Percentiles rank a stretch among this genome's conserved stretches.
These are phyloP conservation scores for Agapostemon virescens DNA, from an alignment of 2,888 invertebrate species.

Conservation along the genomic window DNA sequence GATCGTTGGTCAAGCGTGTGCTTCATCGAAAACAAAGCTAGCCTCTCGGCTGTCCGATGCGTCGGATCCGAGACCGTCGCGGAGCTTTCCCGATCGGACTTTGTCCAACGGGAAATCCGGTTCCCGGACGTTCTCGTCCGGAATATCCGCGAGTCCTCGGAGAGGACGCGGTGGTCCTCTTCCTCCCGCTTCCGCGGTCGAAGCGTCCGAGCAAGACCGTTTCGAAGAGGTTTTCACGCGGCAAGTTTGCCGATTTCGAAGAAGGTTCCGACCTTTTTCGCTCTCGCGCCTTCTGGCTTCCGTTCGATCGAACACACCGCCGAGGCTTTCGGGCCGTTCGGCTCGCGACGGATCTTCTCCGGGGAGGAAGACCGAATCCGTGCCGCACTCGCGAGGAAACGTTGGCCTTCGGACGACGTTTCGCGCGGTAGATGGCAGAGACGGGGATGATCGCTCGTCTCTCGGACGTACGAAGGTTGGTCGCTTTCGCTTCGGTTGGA, in stretches of 20 bases:
- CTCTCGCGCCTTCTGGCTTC: neutral
- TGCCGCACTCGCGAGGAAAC: neutral
- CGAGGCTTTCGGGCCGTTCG: neutral
- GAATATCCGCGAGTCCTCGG: neutral
- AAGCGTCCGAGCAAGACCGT: neutral
- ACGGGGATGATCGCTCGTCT: too few species aligned
- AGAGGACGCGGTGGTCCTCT: neutral
- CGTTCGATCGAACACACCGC: neutral
- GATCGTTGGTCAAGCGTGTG: constrained; percentile 49
- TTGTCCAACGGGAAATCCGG: neutral
- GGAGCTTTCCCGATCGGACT: constrained; percentile 76
- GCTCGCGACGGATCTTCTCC: too few species aligned
- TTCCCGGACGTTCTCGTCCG: neutral
- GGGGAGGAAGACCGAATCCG: too few species aligned
- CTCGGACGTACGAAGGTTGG: too few species aligned
- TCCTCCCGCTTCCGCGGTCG: too few species aligned
- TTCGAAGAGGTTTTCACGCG: neutral
- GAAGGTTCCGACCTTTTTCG: neutral
- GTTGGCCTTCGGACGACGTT: neutral
- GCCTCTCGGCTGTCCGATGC: neutral
- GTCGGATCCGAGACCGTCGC: constrained; percentile 73
- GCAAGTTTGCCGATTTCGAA: too few species aligned
- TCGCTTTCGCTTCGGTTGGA: too few species aligned
- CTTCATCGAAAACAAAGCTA: constrained; percentile 51
- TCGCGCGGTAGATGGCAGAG: neutral